Evolutionary conservation across 1,140 invertebrate species (phyloP), one percentile per base, ranked within the genome.

Genomic region (Callitettix versicolor): DNA sequence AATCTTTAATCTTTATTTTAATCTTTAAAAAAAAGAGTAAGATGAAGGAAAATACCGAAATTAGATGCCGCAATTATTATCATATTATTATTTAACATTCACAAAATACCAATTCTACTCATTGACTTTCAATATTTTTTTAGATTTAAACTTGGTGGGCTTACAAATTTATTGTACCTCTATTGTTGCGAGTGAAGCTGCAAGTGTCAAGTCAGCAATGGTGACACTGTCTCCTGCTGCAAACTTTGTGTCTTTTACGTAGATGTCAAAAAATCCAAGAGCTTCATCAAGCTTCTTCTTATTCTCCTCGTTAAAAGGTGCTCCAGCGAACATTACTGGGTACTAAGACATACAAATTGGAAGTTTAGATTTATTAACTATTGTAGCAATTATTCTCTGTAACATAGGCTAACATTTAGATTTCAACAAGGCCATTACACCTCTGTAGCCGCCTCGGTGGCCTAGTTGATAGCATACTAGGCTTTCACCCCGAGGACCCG

Each of bases 181-280:
- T 56, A 76, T 74, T 52, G 79, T 84, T 20, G 82, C 78, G 11
- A 86, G 71, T 2, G 73, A 72, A 2, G 79, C 73, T 14, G 80
- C 65, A 30, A 86, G 59, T 15, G 76, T 64, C 17, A 86, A 69
- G 64, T 88, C 87, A 12, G 87, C 88, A 6, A 91, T 65, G 15
- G 86, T 90, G 9, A 88, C 67, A 20, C 73, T 73, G 51, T 79
- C 72, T 18, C 84, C 84, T 7, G 84, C 84, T 5, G 70, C 78
- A 64, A 77, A 88, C 38, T 76, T 72, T 58, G 79, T 69, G 0
- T 74, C 77, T 46, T 82, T 77, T 21, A 88, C 69, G 68, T 85
- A 83, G 6, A 66, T 76, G 55, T 88, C 77, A 9, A 87, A 67
- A 57, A 80, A 78, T 22, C 74, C 72, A 38, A 85, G 70, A 12